Evolutionary conservation across 2,797 vertebrate genomes (phyloP).

Genomic region (Leucoraja ocellata): DNA sequence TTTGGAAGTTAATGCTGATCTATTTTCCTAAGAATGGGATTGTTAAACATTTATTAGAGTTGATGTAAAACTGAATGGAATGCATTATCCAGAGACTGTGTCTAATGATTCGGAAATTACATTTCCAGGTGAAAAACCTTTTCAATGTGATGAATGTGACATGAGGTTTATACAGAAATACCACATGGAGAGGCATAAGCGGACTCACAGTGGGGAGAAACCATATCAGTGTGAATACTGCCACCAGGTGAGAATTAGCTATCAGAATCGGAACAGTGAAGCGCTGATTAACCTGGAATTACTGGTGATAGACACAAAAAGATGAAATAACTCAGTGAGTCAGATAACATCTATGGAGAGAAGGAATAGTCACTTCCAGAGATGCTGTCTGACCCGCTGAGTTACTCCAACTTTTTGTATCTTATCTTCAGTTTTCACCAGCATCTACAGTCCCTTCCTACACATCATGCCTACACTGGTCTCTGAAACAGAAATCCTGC

Average conservation of each 20-base stretch:
- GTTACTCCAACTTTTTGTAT: too few relatives aligned
- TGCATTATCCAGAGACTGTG: not conserved
- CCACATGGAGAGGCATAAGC: conserved; percentile 98
- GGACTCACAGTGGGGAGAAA: conserved; percentile 97
- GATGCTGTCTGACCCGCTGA: too few relatives aligned
- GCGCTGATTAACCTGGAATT: not conserved
- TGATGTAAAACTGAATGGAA: not conserved
- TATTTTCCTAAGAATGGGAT: not conserved
- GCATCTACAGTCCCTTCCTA: not conserved
- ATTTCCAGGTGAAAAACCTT: conserved; percentile 40
- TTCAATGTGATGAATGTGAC: conserved; percentile 38
- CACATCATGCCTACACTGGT: not conserved
- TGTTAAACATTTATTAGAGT: not conserved
- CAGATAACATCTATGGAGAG: too few relatives aligned
- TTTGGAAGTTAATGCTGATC: conserved; percentile 12
- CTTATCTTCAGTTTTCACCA: too few relatives aligned
- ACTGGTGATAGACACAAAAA: too few relatives aligned
- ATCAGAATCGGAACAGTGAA: not conserved
- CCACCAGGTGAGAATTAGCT: conserved; percentile 73
- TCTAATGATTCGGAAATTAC: not conserved
- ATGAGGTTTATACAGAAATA: conserved; percentile 97
- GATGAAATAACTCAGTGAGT: too few relatives aligned
- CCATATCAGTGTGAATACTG: conserved; percentile 98
- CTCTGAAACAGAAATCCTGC: not conserved
- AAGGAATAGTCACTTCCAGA: too few relatives aligned